Percentiles rank a stretch among this genome's conserved stretches.
These are phyloP conservation scores for Odontophorus gujanensis DNA, from an alignment of 2,113 vertebrate genomes.

Conservation along the genomic window DNA sequence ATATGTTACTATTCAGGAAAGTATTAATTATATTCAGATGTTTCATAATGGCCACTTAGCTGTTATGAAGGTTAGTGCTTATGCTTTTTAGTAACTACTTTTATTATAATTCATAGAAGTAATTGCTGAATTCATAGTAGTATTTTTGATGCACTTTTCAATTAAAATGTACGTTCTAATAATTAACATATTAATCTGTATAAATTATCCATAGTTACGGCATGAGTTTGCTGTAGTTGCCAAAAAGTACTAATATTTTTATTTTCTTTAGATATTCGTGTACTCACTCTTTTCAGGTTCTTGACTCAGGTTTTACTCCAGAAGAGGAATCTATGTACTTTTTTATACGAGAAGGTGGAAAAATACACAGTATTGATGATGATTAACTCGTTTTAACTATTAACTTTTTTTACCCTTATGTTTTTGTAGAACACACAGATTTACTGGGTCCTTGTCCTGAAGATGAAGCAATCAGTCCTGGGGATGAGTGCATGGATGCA, in stretches of 20 bases:
- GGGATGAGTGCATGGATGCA: constrained; percentile 91
- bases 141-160: background rate
- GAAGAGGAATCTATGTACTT: background rate
- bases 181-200: background rate
- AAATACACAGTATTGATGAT: background rate
- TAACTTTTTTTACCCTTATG: background rate
- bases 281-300: background rate
- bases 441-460: constrained; percentile 90
- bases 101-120: background rate
- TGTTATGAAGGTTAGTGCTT: background rate
- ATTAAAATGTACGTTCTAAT: background rate
- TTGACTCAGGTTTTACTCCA: background rate
- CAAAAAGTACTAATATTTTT: background rate
- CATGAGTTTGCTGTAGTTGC: background rate
- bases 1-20: background rate
- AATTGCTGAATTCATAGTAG: background rate
- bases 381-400: background rate
- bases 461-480: constrained; percentile 89
- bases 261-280: background rate
- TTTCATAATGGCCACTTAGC: background rate
- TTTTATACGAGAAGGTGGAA: background rate
- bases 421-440: constrained; percentile 88
- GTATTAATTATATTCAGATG: background rate
- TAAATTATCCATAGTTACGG: background rate
- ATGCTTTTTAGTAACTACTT: background rate